Base-by-base conservation (phyloP, 2,113 vertebrate species). In the Eupsittula cactorum region DNA sequence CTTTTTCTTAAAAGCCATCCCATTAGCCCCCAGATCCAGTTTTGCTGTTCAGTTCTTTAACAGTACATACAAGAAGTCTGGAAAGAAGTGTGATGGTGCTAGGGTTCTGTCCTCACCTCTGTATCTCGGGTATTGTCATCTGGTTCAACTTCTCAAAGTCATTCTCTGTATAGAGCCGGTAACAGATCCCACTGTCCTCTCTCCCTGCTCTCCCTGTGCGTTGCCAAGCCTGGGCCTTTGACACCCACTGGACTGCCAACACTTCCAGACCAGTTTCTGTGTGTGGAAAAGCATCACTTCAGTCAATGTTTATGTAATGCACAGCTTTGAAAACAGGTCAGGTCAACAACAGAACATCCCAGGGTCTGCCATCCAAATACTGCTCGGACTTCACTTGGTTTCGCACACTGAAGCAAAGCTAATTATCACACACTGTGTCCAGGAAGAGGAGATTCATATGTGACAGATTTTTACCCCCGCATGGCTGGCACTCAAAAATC, bases 211-310 rank as follows among this genome's bases (percentile, higher is more conserved):
- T 98, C 37, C 99, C 99, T 0, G 99, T 98, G 31, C 99, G 98
- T 92, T 99, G 99, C 99, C 99, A 99, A 1, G 99, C 99, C 98
- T 99, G 99, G 3, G 99, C 99, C 97, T 99, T 99, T 0, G 99
- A 99, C 25, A 99, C 98, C 14, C 98, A 97, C 97, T 99, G 99
- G 60, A 99, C 98, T 1, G 99, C 99, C 92, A 99, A 68, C 63
- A 99, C 98, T 69, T 99, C 99, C 92, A 99, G 97, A 47, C 99
- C 99, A 24, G 98, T 99, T 88, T 99, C 99, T 99, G 79, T 2
- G 44, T 52, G 11, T 24, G 89, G 71, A 95, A 82, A 74, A 25
- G 7, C 69, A 95, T 25, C 68, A 4, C 28, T 47, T 71, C 41
- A 49, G 44, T 8, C 47, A 73, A 15, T 2, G 49, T 9, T 37